These are phyloP conservation scores for Linurgus olivaceus DNA, from an alignment of 2,797 vertebrate species.

Conservation along the genomic window DNA sequence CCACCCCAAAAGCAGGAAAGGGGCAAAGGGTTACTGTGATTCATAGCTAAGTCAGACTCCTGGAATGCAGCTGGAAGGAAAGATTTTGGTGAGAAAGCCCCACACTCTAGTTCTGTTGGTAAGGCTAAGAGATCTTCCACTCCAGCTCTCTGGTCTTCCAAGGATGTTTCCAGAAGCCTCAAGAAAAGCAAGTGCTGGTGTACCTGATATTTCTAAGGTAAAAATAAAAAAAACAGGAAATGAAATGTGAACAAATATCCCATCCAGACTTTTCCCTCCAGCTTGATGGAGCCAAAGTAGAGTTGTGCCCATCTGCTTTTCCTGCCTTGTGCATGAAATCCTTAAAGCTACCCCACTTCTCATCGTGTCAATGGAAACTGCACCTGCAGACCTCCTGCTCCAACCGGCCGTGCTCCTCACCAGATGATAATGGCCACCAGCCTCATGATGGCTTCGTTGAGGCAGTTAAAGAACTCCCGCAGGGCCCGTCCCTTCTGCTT, in stretches of 20 bases:
- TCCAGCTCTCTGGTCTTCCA: slow-evolving; percentile 53
- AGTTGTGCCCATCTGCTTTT: slow-evolving; percentile 19
- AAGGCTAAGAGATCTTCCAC: slow-evolving; percentile 41
- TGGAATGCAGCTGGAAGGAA: slow-evolving; percentile 31
- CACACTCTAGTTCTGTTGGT: slow-evolving; percentile 11
- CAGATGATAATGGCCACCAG: slow-evolving; percentile 96
- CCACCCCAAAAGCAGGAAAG: background rate
- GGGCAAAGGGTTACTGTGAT: background rate
- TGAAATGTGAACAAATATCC: slow-evolving; percentile 59
- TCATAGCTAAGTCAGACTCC: background rate
- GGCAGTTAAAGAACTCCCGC: slow-evolving; percentile 91
- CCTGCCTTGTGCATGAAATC: slow-evolving; percentile 24
- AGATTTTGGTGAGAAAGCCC: slow-evolving; percentile 26
- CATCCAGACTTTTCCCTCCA: slow-evolving; percentile 60
- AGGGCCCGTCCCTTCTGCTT: slow-evolving; percentile 90
- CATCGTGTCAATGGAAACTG: slow-evolving; percentile 59
- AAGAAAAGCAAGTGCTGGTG: slow-evolving; percentile 26
- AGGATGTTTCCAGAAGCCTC: slow-evolving; percentile 43
- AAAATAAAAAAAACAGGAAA: slow-evolving; percentile 44
- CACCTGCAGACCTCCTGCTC: slow-evolving; percentile 58
- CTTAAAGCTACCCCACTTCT: slow-evolving; percentile 47
- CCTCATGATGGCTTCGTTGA: slow-evolving; percentile 96
- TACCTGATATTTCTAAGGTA: slow-evolving; percentile 27
- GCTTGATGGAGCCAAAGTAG: slow-evolving; percentile 14
- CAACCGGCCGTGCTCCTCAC: slow-evolving; percentile 75